Evolutionary conservation across 2,113 vertebrate species (phyloP), one percentile per base, ranked within the genome.

Genomic region (Hipposideros armiger): DNA sequence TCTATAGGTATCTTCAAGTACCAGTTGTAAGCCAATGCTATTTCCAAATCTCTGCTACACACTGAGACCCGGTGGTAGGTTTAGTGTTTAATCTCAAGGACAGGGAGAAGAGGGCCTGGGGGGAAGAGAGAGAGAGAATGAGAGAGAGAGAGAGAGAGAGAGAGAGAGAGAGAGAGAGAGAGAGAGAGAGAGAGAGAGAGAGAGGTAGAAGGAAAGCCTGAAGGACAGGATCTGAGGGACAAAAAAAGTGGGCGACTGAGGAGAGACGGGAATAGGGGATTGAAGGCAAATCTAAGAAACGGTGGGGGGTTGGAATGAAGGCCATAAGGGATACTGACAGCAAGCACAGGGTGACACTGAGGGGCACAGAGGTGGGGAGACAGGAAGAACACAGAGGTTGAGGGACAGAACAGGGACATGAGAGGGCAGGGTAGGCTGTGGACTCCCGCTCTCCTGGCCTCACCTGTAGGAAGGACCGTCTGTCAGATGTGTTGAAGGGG

Each of bases 391-490:
- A 9, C 32, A 22, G 56, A 77, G 22, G 6, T 28, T 11, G 28
- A 72, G 28, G 77, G 22, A 6, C 7, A 24, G 70, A 52, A 28
- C 30, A n/a, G 17, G 30, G 47, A 42, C 32, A 40, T 4, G 28
- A n/a, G 40, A 60, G n/a, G 42, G 36, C 40, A 36, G 56, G 11
- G 62, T 16, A 45, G 36, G 10, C 22, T 3, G n/a, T 17, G 84
- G 19, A 3, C 2, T 13, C 9, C 77, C 3, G 7, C 4, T 36
- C 45, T 24, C 16, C 36, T 3, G 30, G 52, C 52, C 90, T 94
- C 67, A 99, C 99, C 99, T 99, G 99, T 70, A 97, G 93, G 88
- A 99, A 99, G 10, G 98, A 98, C 4, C 91, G 56, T 0, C 17
- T 14, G 14, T 98, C 95, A 0, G 98, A 97, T 0, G 94, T 22